Conservation (phyloP, 2,888 invertebrate species). For the Napeogenes inachia region DNA sequence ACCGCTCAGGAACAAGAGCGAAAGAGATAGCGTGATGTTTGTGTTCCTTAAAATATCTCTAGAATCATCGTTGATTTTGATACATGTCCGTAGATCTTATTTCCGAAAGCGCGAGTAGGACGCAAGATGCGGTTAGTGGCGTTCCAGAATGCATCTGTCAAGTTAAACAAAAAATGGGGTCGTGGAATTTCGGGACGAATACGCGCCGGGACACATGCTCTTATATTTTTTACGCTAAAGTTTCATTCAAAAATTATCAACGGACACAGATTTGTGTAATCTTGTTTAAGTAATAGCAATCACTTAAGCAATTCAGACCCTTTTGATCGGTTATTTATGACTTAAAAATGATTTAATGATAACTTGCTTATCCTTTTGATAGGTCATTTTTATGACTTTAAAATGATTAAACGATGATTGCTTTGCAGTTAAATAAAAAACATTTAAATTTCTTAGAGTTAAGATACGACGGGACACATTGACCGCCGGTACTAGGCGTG, state of each 20-base stretch:
- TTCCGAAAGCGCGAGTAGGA: slow-evolving; percentile 68
- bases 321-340: slow-evolving; percentile 21
- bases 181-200: slow-evolving; percentile 74
- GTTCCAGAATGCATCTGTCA: slow-evolving; percentile 76
- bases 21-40: slow-evolving; percentile 60
- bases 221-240: slow-evolving; percentile 66
- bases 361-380: slow-evolving; percentile 25
- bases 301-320: slow-evolving; percentile 57
- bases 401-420: slow-evolving; percentile 8
- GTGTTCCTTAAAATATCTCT: slow-evolving; percentile 67
- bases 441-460: no score
- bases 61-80: slow-evolving; percentile 57
- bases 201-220: slow-evolving; percentile 64
- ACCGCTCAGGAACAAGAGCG: slow-evolving; percentile 43
- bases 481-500: slow-evolving; percentile 58
- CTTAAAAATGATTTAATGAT: slow-evolving; percentile 17
- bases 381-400: slow-evolving; percentile 22
- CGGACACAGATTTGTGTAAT: slow-evolving; percentile 74
- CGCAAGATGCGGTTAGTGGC: slow-evolving; percentile 73
- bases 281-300: slow-evolving; percentile 68
- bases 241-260: slow-evolving; percentile 75
- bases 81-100: slow-evolving; percentile 59
- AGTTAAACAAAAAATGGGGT: slow-evolving; percentile 68
- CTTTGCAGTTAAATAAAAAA: no score
- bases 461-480: neutral